Base-by-base conservation (phyloP, 37 sponge, comb jelly and placozoan genomes). In the Cladorhizidae sp. region DNA sequence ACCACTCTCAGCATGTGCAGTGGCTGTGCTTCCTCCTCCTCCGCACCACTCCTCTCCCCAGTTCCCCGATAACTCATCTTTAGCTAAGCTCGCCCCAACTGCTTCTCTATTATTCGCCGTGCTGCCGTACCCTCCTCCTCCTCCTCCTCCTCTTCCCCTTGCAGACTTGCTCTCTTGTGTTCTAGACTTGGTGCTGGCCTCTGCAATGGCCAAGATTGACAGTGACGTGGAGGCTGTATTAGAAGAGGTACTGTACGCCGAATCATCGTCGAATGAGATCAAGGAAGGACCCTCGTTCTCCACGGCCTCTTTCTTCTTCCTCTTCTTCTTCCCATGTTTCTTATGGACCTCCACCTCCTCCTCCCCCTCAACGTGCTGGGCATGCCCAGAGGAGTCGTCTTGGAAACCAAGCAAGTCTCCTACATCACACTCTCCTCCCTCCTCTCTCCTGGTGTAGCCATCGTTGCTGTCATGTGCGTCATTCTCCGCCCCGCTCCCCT, bases 91-190 rank as follows among this genome's bases (percentile, higher is more conserved):
- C 25, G 32, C 26, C 38, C 14, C 25, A 14, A 25, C 55, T 25
- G 22, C 29, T 25, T 40, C 25, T 56, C 38, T 25, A 7, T 52
- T 43, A 36, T 5, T 28, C 51, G 61, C 80, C 12, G 56, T 68
- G n/a, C 80, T 79, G 21, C 80, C 80, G 68, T 79, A 79, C 15
- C 80, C 54, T 12, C 61, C 71, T 70, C 72, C 58, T 11, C 75
- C 62, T n/a, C 39, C 22, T 15, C 80, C 25, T 2, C 57, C 57
- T 52, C 75, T 41, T n/a, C 39, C 22, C 1, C 80, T 28, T 2
- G 40, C 57, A 68, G 35, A 37, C 5, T 5, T 29, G 20, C 49
- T 52, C 36, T 25, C 35, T 11, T 52, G 7, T 14, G 17, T 11
- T 26, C 25, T n/a, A 52, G 36, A 15, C 11, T 15, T 51, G 56